Evolutionary conservation across 2,888 invertebrate species (phyloP), one percentile per base, ranked within the genome.

Genomic region (Drosophila yooni): DNA sequence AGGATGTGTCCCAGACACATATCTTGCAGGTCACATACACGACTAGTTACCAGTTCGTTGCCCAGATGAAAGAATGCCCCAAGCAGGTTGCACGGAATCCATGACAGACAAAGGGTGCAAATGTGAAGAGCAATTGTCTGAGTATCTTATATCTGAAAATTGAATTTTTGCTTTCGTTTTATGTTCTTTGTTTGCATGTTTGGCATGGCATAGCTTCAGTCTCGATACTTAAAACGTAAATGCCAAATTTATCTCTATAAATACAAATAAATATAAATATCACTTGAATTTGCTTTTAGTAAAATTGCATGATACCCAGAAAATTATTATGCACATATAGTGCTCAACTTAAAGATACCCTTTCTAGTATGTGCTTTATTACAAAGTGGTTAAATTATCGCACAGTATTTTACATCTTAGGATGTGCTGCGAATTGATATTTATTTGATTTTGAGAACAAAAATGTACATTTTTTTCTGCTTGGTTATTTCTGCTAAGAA

Each of bases 1-100:
- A 50, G 51, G 18, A 53, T 43, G 36, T 51, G 34, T 58, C 25
- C 36, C 15, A 51, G 50, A 36, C 50, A 58, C 53, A 60, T 46
- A 27, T 62, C 62, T 81, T 83, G 71, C 84, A 58, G 64, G 70
- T 81, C 78, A 78, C 81, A 77, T 81, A 80, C 54, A 11, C 51
- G 60, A 61, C 60, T 50, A 53, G 60, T 62, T 52, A 7, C 46
- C 25, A 46, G 8, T 46, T 46, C 25, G 46, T 46, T 60, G 27
- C 61, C 64, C 64, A 58, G 50, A 54, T 57, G 51, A 46, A 53
- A 68, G 62, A 72, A 51, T 51, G 56, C 27, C 51, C 58, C 15
- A 54, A 53, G 29, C 54, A 40, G n/a, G 21, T 59, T 56, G 21
- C 34, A 15, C 50, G 52, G 50, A 75, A 81, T 81, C 60, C 57